Evolutionary conservation across 2,888 invertebrate species (phyloP).

Genomic region (Nipponacmea schrenckii): DNA sequence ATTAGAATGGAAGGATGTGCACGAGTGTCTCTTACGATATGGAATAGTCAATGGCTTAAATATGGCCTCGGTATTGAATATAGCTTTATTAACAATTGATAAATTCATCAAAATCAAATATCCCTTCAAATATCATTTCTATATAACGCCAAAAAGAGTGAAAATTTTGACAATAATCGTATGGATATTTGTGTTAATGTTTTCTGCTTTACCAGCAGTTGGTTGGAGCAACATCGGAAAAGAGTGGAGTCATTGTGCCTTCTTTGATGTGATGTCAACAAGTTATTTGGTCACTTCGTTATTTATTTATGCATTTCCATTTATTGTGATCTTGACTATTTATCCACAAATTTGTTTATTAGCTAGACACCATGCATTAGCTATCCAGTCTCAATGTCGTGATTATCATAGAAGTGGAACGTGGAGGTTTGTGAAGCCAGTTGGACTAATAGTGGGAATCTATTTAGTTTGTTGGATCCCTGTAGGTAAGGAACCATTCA

Average conservation of each 20-base stretch:
- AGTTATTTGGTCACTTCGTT: constrained; percentile 14
- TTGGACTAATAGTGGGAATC: constrained; percentile 17
- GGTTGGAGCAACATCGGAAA: constrained; percentile 10
- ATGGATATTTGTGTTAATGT: constrained; percentile 11
- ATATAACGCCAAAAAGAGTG: constrained; percentile 12
- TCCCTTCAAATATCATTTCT: constrained; percentile 10
- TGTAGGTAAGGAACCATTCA: constrained; percentile 7
- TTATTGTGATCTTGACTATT: constrained; percentile 13
- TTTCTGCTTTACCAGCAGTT: constrained; percentile 9
- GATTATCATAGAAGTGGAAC: background rate
- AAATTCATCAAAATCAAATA: constrained; percentile 16
- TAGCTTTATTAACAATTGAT: constrained; percentile 14
- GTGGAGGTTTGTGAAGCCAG: constrained; percentile 14
- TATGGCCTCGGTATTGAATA: constrained; percentile 17
- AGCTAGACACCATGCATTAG: constrained; percentile 16
- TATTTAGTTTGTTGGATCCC: constrained; percentile 17
- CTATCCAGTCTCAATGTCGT: constrained; percentile 6
- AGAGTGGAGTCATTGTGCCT: constrained; percentile 10
- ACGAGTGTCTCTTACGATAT: constrained; percentile 17
- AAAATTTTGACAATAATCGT: background rate
- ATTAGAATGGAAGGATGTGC: constrained; percentile 17
- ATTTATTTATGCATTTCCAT: constrained; percentile 11
- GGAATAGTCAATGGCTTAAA: constrained; percentile 16
- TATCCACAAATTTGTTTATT: constrained; percentile 17
- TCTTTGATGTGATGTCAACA: constrained; percentile 16